Percentiles rank a stretch among this genome's conserved stretches.
Conservation (phyloP, 1,140 invertebrate species). For the Diachasmimorpha longicaudata region DNA sequence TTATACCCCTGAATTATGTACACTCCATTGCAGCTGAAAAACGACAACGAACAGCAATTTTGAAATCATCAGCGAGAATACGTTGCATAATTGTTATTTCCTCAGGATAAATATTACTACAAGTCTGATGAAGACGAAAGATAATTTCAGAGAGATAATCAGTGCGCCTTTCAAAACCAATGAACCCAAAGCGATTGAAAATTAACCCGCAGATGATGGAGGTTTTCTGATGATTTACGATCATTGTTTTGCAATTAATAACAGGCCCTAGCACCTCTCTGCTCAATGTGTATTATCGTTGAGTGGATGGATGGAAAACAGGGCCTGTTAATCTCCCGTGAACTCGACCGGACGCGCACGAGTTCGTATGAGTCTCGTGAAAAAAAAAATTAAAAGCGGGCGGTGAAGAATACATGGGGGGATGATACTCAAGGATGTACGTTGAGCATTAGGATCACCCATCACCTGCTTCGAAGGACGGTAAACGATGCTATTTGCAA, state of each 20-base stretch:
- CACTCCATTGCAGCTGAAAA: background rate
- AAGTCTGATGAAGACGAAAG: no score
- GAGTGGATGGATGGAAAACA: slow-evolving; percentile 13
- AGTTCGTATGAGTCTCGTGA: background rate
- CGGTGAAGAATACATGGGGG: background rate
- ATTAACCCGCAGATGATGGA: slow-evolving; percentile 1
- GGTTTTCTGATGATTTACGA: slow-evolving; percentile 16
- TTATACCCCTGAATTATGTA: background rate
- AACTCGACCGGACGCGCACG: slow-evolving; percentile 1
- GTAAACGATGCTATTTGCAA: background rate
- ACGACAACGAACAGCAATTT: background rate
- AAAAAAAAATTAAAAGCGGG: background rate
- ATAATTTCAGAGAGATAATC: no score
- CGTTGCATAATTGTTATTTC: background rate
- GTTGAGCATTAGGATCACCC: slow-evolving; percentile 10
- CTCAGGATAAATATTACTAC: no score
- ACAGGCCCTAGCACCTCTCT: background rate
- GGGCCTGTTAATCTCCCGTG: slow-evolving; percentile 18
- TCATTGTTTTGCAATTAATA: slow-evolving; percentile 26
- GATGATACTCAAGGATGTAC: background rate
- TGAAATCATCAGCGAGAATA: background rate
- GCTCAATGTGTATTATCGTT: background rate
- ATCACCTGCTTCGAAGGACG: background rate
- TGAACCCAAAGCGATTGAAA: background rate
- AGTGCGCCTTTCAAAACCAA: background rate